These are phyloP conservation scores for Lepidothrix coronata DNA, from an alignment of 2,113 vertebrate species.

Conservation along the genomic window DNA sequence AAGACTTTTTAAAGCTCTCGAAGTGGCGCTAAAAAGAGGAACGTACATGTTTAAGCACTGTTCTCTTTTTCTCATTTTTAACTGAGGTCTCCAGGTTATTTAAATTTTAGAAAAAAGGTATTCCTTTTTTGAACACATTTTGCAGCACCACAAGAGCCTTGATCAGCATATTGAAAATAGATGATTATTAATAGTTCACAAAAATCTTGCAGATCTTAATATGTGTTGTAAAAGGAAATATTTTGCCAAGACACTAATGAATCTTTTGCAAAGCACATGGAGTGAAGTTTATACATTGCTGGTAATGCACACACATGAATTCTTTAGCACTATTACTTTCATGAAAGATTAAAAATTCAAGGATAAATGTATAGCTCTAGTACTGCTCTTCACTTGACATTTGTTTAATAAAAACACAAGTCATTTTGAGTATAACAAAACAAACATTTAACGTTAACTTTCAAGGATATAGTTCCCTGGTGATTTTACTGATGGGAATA, in stretches of 20 bases:
- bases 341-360: not conserved
- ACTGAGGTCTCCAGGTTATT: not conserved
- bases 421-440: not conserved
- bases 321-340: not conserved
- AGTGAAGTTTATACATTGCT: not conserved
- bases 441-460: not conserved
- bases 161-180: not conserved
- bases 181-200: not conserved
- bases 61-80: not conserved
- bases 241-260: not conserved
- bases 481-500: not conserved
- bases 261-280: not conserved
- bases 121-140: not conserved
- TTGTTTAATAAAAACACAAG: not conserved
- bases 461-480: not conserved
- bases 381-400: not conserved
- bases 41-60: not conserved
- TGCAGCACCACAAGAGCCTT: not conserved
- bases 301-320: not conserved
- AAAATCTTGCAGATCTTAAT: not conserved
- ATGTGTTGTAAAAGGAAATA: not conserved
- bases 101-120: not conserved
- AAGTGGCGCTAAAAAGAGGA: constrained; percentile 45
- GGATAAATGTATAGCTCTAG: not conserved
- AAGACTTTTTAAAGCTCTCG: constrained; percentile 54